Evolutionary conservation across 2,113 vertebrate species (phyloP), one percentile per base, ranked within the genome.

Genomic region (Gracilinanus agilis): DNA sequence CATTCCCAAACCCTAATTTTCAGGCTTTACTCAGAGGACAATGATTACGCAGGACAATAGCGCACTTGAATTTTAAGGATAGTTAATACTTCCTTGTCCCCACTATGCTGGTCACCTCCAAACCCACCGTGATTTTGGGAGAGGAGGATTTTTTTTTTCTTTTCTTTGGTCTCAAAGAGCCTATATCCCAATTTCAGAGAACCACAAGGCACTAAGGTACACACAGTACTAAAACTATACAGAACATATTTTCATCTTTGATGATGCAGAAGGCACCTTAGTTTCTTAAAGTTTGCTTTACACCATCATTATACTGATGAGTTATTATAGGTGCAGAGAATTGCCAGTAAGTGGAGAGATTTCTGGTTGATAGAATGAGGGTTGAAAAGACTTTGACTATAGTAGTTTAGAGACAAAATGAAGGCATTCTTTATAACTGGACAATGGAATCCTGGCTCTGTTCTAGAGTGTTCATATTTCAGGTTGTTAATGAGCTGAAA

Each of bases 401-500:
- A 90, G 34, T 53, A 90, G 44, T 54, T 93, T 90, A n/a, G 34
- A 92, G 75, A 88, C 83, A 94, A 95, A 96, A n/a, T 94, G 94
- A 56, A 95, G 89, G 94, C 83, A 92, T 21, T 9, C 49, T 44
- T 89, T 56, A 34, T 90, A 83, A 29, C 53, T 95, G 93, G 75
- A 95, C 49, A 53, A 83, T 90, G 83, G 94, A 61, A 95, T 93
- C 91, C 4, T 92, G 90, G 27, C 90, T 92, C 29, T 44, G 44
- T 44, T 11, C 29, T 93, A n/a, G 55, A 3, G 5, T 11, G 24
- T 54, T 67, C 75, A 3, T 90, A 93, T 93, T 90, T 97, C 40
- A 94, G 58, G 93, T 90, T 95, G n/a, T 91, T 93, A 96, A 54
- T 89, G 92, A 94, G 61, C 88, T 93, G 95, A 96, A 94, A 96